Base-by-base conservation (phyloP, 1,140 invertebrate species). In the Xylocopa sonorina region DNA sequence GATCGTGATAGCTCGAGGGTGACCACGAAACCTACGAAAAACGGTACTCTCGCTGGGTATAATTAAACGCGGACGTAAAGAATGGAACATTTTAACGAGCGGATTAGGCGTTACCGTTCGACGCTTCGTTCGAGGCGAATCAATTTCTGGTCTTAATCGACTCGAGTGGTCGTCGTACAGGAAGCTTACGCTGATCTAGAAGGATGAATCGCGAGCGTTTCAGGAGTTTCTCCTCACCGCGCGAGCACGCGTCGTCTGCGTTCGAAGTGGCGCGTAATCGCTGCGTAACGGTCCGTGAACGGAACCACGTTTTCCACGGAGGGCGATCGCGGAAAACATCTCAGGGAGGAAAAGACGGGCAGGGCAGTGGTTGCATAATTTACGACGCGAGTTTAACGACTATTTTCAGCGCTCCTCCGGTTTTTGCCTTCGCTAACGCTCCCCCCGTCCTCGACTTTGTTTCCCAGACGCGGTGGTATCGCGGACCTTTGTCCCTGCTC, bases 321-420 rank as follows among this genome's bases (percentile, higher is more conserved):
- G 53, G 27, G 67, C 32, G 66, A 38, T 68, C 60, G 50, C 63
- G 78, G 46, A 78, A 69, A 82, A 75, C 57, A 74, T 84, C 79
- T 84, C 57, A 69, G 21, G 55, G 48, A 27, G 58, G 41, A 55
- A 58, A 58, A 60, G 46, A 55, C 71, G 67, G 62, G 24, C 27
- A 21, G 53, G 38, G 64, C 66, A 48, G 60, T 64, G 87, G 72
- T 78, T 77, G 72, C 82, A 88, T 89, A 90, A 90, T 89, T 89
- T 89, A 89, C 82, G 85, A 88, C 73, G 69, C 75, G 82, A 89
- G 84, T 89, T 89, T 89, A 89, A 89, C 85, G 88, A 89, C 85
- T 88, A 83, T 89, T 86, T 80, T 80, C 73, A 78, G 73, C 83
- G 55, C 68, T 82, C 50, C 48, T 57, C 27, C 27, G 67, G 67